Percentiles rank a stretch among this genome's conserved stretches.
phyloP scores from a whole-genome alignment of 2,797 vertebrate species.

The Clarias platycephalus region DNA sequence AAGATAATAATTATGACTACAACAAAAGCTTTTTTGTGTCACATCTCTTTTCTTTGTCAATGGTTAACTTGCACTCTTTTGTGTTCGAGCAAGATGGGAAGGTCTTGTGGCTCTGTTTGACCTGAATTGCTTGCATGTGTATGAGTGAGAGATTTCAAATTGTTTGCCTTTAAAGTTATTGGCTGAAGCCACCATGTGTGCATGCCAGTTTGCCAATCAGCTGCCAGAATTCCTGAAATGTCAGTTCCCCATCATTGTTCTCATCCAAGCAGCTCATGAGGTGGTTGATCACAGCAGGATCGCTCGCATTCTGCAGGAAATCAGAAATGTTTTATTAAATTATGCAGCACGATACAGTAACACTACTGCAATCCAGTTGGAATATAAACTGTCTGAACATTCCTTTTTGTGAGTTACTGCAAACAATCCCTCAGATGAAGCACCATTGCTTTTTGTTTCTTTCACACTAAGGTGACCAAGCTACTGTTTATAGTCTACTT shows the following conservation, averaged over 20 bases:
- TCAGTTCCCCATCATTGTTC: constrained; percentile 77
- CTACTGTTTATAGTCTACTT: background rate
- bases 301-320: constrained; percentile 68
- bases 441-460: background rate
- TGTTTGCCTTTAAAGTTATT: constrained; percentile 47
- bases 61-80: constrained; percentile 57
- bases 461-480: too few relatives aligned
- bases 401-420: background rate
- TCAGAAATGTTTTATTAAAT: constrained; percentile 39
- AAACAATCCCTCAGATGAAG: background rate
- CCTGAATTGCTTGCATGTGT: constrained; percentile 5
- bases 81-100: constrained; percentile 18
- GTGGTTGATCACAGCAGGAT: constrained; percentile 64
- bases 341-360: background rate
- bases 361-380: background rate
- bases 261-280: constrained; percentile 76
- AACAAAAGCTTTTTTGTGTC: constrained; percentile 68
- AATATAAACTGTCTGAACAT: background rate
- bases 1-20: constrained; percentile 43
- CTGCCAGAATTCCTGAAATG: constrained; percentile 80
- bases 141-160: background rate
- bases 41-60: constrained; percentile 57
- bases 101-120: constrained; percentile 2
- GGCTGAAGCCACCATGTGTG: constrained; percentile 70
- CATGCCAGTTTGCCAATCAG: constrained; percentile 75